Evolutionary conservation across 1,140 invertebrate species (phyloP).

Genomic region (Drosophila sp.): DNA sequence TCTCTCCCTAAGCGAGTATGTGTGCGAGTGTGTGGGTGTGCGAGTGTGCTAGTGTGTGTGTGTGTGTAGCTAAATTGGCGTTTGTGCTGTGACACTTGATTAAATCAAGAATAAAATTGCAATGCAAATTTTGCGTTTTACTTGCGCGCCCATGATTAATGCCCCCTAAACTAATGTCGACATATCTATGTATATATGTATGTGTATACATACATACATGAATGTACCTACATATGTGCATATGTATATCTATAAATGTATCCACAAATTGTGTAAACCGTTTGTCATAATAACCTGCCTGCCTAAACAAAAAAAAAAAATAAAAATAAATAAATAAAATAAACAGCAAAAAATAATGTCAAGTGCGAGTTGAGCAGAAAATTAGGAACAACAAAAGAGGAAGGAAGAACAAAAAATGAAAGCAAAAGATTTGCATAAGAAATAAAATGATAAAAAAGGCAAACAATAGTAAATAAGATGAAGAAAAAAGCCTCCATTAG

Average conservation of each 20-base stretch:
- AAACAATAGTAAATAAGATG: neutral
- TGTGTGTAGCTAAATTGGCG: slow-evolving; percentile 61
- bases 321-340: neutral
- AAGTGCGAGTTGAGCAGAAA: slow-evolving; percentile 62
- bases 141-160: slow-evolving; percentile 37
- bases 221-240: neutral
- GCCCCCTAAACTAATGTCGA: slow-evolving; percentile 29
- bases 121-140: slow-evolving; percentile 73
- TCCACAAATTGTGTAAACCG: slow-evolving; percentile 46
- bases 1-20: neutral
- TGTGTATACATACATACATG: neutral
- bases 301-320: slow-evolving; percentile 23
- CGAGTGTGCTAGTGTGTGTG: slow-evolving; percentile 6
- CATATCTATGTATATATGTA: neutral
- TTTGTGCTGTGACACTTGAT: slow-evolving; percentile 68
- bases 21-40: slow-evolving; percentile 17
- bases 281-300: slow-evolving; percentile 69
- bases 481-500: neutral
- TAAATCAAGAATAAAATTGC: slow-evolving; percentile 76
- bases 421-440: neutral
- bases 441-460: neutral
- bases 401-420: neutral
- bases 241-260: slow-evolving; percentile 17
- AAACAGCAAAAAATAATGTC: slow-evolving; percentile 59
- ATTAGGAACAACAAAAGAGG: slow-evolving; percentile 1